phyloP scores from a whole-genome alignment of 2,797 vertebrate species.

The Florisuga fusca region DNA sequence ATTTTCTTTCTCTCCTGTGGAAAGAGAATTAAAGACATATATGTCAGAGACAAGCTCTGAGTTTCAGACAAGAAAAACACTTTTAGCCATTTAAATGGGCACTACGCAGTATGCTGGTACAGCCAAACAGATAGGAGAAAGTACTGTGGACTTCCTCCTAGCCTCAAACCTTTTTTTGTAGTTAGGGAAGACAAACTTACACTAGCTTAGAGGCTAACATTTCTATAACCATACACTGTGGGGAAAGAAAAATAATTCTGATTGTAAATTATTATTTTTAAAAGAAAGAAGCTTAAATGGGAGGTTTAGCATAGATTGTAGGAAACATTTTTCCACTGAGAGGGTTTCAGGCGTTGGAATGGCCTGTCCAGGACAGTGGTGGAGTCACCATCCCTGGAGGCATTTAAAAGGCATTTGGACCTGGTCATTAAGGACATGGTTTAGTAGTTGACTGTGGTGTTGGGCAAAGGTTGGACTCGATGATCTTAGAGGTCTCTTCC shows the following conservation, averaged over 20 bases:
- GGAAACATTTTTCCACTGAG: too few species aligned
- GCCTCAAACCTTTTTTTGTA: not conserved
- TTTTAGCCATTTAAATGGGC: not conserved
- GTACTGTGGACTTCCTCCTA: not conserved
- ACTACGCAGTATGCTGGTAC: not conserved
- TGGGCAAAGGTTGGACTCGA: too few species aligned
- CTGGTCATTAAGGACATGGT: too few species aligned
- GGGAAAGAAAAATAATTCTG: not conserved
- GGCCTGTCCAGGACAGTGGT: too few species aligned
- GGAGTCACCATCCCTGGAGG: too few species aligned
- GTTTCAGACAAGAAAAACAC: not conserved
- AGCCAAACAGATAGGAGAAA: not conserved
- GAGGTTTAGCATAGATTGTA: too few species aligned
- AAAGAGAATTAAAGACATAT: slow-evolving; percentile 6
- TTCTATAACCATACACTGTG: not conserved
- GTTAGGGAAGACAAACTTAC: not conserved
- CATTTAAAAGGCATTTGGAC: too few species aligned
- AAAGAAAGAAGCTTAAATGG: not conserved
- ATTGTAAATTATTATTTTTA: not conserved
- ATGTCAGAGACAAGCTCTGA: not conserved
- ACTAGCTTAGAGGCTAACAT: not conserved
- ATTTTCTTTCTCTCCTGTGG: slow-evolving; percentile 38
- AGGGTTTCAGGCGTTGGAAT: too few species aligned
- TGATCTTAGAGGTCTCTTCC: too few species aligned
- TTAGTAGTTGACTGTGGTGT: too few species aligned